These are phyloP conservation scores for Ramphastos sulfuratus DNA, from an alignment of 2,113 vertebrate genomes.

Conservation along the genomic window DNA sequence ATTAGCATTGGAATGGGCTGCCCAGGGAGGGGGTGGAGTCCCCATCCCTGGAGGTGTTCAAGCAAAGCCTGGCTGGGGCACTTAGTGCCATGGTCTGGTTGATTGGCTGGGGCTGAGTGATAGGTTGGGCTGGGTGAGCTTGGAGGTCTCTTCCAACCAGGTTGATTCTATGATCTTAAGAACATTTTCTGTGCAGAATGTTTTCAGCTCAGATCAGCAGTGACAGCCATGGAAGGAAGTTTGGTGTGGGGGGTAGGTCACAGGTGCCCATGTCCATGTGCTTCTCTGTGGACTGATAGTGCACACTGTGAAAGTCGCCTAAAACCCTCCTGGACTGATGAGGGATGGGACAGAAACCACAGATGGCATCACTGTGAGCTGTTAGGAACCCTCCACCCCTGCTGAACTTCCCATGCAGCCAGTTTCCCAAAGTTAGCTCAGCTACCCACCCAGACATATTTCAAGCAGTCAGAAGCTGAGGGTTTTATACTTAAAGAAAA, in stretches of 20 bases:
- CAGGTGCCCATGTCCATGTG: neutral
- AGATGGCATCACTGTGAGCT: neutral
- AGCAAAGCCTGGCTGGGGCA: too few relatives aligned
- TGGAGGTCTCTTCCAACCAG: too few relatives aligned
- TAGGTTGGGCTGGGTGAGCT: too few relatives aligned
- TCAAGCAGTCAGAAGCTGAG: neutral
- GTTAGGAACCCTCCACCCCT: neutral
- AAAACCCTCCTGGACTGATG: rapidly evolving
- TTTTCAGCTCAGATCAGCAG: neutral
- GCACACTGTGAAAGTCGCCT: rapidly evolving
- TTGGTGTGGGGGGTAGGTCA: neutral
- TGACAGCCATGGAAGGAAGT: neutral
- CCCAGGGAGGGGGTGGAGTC: too few relatives aligned
- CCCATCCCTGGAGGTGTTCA: too few relatives aligned
- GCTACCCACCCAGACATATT: neutral
- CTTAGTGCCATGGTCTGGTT: too few relatives aligned
- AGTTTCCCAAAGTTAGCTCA: neutral
- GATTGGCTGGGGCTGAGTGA: too few relatives aligned
- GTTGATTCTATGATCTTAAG: too few relatives aligned
- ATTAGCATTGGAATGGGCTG: too few relatives aligned
- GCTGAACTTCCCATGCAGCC: neutral
- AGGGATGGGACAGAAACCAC: neutral
- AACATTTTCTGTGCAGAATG: neutral
- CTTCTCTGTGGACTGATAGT: neutral
- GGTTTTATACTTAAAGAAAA: neutral